Base-by-base conservation (phyloP, 1,140 invertebrate species). In the Drosophila seguyi region DNA sequence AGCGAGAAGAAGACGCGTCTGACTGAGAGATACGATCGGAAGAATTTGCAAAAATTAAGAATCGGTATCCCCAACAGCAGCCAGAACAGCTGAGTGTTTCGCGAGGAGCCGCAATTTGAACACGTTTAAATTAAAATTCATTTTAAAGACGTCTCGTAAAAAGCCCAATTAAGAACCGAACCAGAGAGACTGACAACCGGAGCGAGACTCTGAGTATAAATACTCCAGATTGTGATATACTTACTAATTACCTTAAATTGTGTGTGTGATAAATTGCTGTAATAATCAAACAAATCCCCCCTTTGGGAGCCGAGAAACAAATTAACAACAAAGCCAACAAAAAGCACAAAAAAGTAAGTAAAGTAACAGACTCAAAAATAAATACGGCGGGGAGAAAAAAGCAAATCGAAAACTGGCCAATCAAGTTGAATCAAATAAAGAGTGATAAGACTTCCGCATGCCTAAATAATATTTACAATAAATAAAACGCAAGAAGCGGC, bases 391-490 rank as follows among this genome's bases (percentile, higher is more conserved):
- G 42, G 10, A 44, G 39, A 18, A 59, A 59, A 44, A 74, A 55
- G n/a, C 57, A 25, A 60, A 58, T 36, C 47, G 47, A 66, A 53
- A 83, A 87, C 84, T 84, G 60, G 85, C 76, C 61, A 61, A 81
- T 62, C 85, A 78, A 84, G 62, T 88, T 77, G 50, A 81, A 48
- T 42, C 61, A 71, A 53, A 73, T 59, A 74, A 78, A 58, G 42
- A 74, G 57, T 84, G 84, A 88, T 88, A 88, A 88, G 80, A 88
- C 84, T 88, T 88, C 84, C 84, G 84, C 85, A 90, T 88, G 77
- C 85, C 79, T 90, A 79, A 90, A 73, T 72, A 71, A 79, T 75
- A 63, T 90, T 90, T 90, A 90, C 59, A 83, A 83, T 66, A 75
- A 88, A 77, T 83, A 69, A 82, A 60, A 50, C 52, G 39, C 47